Conservation (phyloP, 1,140 invertebrate species). For the Microplitis mediator region DNA sequence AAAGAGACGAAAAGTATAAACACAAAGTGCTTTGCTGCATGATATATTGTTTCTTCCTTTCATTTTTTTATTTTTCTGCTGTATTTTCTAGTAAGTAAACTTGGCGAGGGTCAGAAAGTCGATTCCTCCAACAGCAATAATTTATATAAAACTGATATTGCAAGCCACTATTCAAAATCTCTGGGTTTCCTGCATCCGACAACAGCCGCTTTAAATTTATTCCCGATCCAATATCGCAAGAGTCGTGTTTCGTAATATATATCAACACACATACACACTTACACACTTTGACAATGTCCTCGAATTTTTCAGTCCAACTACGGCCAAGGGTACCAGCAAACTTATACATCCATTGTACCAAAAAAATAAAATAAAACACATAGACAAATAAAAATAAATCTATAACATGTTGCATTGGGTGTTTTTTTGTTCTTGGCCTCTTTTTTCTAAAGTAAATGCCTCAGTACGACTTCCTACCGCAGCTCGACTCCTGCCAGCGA, state of each 20-base stretch:
- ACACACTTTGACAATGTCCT: background rate
- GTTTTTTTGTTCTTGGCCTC: background rate
- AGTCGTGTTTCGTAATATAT: background rate
- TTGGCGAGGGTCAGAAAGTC: background rate
- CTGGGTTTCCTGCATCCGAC: slow-evolving; percentile 15
- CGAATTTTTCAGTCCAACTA: background rate
- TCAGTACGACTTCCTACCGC: slow-evolving; percentile 9
- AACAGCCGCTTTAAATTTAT: slow-evolving; percentile 27
- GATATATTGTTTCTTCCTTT: background rate
- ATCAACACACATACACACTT: too few species aligned
- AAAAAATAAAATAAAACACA: background rate
- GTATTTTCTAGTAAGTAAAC: too few species aligned
- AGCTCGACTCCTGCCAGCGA: background rate
- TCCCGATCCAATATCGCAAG: slow-evolving; percentile 28
- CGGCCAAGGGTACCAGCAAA: background rate
- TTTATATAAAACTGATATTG: slow-evolving; percentile 22
- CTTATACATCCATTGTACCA: background rate
- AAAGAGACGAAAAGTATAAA: background rate
- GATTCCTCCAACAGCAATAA: slow-evolving; percentile 5
- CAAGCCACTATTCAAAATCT: slow-evolving; percentile 20
- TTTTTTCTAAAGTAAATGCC: background rate
- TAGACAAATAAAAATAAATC: background rate
- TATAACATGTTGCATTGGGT: too few species aligned
- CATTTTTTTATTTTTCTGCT: background rate
- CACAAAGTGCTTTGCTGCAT: background rate